Conservation (phyloP, 2,113 vertebrate species). For the Sinocyclocheilus maitianheensis region DNA sequence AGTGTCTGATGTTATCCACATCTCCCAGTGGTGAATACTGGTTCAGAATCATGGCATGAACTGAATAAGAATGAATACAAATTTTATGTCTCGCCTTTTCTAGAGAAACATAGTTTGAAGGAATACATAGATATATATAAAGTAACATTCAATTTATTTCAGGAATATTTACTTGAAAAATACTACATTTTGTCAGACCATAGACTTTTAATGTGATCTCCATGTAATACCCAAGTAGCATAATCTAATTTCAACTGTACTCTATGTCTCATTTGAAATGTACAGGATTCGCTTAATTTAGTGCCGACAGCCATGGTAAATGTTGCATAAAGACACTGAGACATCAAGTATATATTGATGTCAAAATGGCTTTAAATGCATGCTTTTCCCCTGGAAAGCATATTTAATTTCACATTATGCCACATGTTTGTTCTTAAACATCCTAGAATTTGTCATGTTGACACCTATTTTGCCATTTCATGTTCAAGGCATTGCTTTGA, state of each 20-base stretch:
- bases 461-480: background rate
- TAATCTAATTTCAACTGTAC: constrained; percentile 32
- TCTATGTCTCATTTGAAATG: constrained; percentile 1
- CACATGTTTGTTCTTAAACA: background rate
- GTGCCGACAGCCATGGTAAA: constrained; percentile 8
- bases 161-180: background rate
- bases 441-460: background rate
- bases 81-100: background rate
- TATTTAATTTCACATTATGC: constrained; percentile 16
- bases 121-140: background rate
- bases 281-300: background rate
- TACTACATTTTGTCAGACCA: background rate
- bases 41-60: background rate
- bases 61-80: background rate
- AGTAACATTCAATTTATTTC: background rate
- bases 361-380: constrained; percentile 7
- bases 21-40: background rate
- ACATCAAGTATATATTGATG: background rate
- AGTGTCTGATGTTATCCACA: background rate
- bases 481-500: background rate
- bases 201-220: constrained; percentile 46
- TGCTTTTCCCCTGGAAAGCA: background rate
- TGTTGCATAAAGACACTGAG: background rate
- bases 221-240: constrained; percentile 52
- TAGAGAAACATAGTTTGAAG: background rate